Evolutionary conservation across 2,113 vertebrate species (phyloP), one percentile per base, ranked within the genome.

Genomic region (Eleginops maclovinus): DNA sequence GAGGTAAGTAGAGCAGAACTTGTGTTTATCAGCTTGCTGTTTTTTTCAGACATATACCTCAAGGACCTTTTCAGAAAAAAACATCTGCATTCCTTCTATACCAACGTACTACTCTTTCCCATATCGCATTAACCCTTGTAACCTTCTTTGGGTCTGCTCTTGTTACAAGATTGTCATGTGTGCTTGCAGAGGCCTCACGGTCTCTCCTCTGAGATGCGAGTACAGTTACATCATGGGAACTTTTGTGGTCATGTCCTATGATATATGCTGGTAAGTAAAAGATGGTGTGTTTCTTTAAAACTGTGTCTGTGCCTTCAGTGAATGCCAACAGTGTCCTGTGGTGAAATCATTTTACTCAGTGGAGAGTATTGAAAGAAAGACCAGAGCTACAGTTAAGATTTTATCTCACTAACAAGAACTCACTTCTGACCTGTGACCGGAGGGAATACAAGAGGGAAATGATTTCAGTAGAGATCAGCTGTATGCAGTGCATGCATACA

Each of bases 311-410:
- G 85, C 81, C 86, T 85, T 78, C 78, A 87, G 79, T 51, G 88
- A 91, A 88, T 91, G 79, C 86, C 70, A 64, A 86, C 88, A 80
- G 85, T 77, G 67, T 83, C 84, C 82, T 84, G 86, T 82, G 82
- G 87, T 87, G 77, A 72, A 85, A 92, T 90, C 71, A 87, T 82
- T 91, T 90, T 62, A 73, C 83, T 79, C 82, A 75, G 72, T 66
- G 78, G 89, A 89, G 78, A 81, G 84, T 58, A 81, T 78, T 80
- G 85, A 50, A 86, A 88, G 58, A 86, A 88, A 74, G 40, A 55
- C 50, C 70, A 70, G 73, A 87, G 61, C 73, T 72, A 58, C 77
- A 82, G 71, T 86, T 64, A 82, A 89, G 87, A 79, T 77, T 87
- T 87, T 72, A 84, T 82, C 78, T 82, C 62, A 82, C 64, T 75